A percentile compares a stretch with the other conserved stretches of the same genome.
Evolutionary conservation across 2,797 vertebrate genomes (phyloP).

Genomic region (Chelon labrosus): DNA sequence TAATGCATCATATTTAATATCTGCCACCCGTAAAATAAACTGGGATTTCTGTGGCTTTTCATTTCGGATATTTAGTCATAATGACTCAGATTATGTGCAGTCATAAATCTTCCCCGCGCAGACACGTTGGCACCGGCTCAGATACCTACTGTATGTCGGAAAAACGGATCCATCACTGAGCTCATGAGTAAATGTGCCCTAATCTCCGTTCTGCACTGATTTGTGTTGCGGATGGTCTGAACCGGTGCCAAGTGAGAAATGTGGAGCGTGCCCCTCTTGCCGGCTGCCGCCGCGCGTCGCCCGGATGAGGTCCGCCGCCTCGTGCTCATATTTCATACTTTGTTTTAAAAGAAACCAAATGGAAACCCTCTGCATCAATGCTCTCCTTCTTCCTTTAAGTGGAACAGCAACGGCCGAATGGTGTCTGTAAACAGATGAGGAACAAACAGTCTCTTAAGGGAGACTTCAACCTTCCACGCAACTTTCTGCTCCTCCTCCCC

Average conservation of each 20-base stretch:
- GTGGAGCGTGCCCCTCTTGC: slow-evolving; percentile 13
- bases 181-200: slow-evolving; percentile 50
- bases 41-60: slow-evolving; percentile 51
- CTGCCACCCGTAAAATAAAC: slow-evolving; percentile 54
- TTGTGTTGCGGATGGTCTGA: slow-evolving; percentile 47
- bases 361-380: slow-evolving; percentile 62
- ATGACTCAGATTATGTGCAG: slow-evolving; percentile 49
- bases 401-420: slow-evolving; percentile 13
- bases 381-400: slow-evolving; percentile 51
- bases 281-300: slow-evolving; percentile 31
- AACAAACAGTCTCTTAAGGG: slow-evolving; percentile 55
- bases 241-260: slow-evolving; percentile 47
- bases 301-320: slow-evolving; percentile 20
- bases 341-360: slow-evolving; percentile 27
- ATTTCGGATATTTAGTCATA: slow-evolving; percentile 47
- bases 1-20: slow-evolving; percentile 53
- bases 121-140: slow-evolving; percentile 42
- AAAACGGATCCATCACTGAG: slow-evolving; percentile 53
- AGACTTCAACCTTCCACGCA: slow-evolving; percentile 15
- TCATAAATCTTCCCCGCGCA: slow-evolving; percentile 46
- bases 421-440: slow-evolving; percentile 51
- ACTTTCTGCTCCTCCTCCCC: slow-evolving; percentile 15
- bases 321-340: slow-evolving; percentile 49
- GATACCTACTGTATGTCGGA: slow-evolving; percentile 45
- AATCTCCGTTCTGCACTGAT: slow-evolving; percentile 63